phyloP scores from a whole-genome alignment of 2,797 vertebrate species.

The Girardinus metallicus region DNA sequence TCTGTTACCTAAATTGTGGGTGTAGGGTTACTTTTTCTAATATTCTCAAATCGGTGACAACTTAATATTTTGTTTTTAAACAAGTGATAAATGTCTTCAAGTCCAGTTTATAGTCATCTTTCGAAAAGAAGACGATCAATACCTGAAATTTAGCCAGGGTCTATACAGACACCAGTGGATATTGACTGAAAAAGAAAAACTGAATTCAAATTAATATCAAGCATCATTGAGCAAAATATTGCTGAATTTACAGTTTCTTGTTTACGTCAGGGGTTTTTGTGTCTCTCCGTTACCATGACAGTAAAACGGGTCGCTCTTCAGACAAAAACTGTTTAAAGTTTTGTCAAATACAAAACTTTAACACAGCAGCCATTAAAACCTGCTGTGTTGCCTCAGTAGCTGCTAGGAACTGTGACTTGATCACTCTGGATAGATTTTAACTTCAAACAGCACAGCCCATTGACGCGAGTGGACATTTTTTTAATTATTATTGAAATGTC shows the following conservation, averaged over 20 bases:
- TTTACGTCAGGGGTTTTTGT: not conserved
- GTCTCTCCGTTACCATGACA: not conserved
- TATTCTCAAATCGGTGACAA: not conserved
- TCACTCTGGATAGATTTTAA: not conserved
- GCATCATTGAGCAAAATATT: not conserved
- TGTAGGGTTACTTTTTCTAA: not conserved
- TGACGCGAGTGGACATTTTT: not conserved
- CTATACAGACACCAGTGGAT: not conserved
- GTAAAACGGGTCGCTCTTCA: not conserved
- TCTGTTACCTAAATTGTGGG: not conserved
- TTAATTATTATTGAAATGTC: not conserved
- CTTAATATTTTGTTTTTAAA: not conserved
- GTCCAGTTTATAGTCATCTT: not conserved
- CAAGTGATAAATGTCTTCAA: too few relatives aligned
- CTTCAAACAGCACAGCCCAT: not conserved
- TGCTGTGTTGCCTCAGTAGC: not conserved
- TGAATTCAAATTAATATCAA: not conserved
- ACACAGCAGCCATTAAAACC: not conserved
- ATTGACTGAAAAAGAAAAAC: not conserved
- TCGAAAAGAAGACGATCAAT: not conserved
- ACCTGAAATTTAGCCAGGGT: not conserved
- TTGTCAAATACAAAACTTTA: not conserved
- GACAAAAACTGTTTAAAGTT: too few relatives aligned
- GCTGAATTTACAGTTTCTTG: slow-evolving; percentile 1
- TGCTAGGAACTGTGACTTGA: not conserved